Conservation (phyloP, 1,140 invertebrate species). For the Leptinotarsa texana region DNA sequence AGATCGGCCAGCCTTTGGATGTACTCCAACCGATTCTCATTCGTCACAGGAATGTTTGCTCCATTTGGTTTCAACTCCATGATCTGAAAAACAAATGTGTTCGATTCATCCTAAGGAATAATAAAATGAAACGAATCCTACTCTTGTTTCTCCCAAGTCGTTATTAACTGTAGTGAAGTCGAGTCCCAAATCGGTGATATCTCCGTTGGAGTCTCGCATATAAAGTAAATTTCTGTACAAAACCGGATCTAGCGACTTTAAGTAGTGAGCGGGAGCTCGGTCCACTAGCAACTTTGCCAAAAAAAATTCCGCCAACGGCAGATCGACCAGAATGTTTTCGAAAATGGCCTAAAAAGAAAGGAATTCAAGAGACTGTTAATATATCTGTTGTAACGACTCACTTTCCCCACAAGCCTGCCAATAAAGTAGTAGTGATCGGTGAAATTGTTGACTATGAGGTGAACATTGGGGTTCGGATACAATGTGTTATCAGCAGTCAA, state of each 20-base stretch:
- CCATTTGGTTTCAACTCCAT: slow-evolving; percentile 91
- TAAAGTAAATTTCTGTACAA: slow-evolving; percentile 90
- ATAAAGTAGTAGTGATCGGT: slow-evolving; percentile 94
- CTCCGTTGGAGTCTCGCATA: slow-evolving; percentile 79
- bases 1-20: slow-evolving; percentile 96
- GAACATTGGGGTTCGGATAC: slow-evolving; percentile 93
- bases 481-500: slow-evolving; percentile 90
- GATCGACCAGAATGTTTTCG: slow-evolving; percentile 91
- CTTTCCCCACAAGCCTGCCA: slow-evolving; percentile 92
- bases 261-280: slow-evolving; percentile 86
- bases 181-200: slow-evolving; percentile 80
- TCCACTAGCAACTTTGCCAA: slow-evolving; percentile 84
- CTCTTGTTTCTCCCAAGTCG: slow-evolving; percentile 87
- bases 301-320: slow-evolving; percentile 93
- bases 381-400: slow-evolving; percentile 48
- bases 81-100: slow-evolving; percentile 59
- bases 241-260: slow-evolving; percentile 90
- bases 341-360: slow-evolving; percentile 77
- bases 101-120: background rate
- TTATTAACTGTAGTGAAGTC: slow-evolving; percentile 92
- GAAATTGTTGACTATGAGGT: slow-evolving; percentile 81
- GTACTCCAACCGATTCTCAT: slow-evolving; percentile 93
- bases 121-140: slow-evolving; percentile 47
- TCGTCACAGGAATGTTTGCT: slow-evolving; percentile 85
- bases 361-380: background rate